These are phyloP conservation scores for Coregonus sp. DNA, from an alignment of 2,797 vertebrate genomes.

Conservation along the genomic window DNA sequence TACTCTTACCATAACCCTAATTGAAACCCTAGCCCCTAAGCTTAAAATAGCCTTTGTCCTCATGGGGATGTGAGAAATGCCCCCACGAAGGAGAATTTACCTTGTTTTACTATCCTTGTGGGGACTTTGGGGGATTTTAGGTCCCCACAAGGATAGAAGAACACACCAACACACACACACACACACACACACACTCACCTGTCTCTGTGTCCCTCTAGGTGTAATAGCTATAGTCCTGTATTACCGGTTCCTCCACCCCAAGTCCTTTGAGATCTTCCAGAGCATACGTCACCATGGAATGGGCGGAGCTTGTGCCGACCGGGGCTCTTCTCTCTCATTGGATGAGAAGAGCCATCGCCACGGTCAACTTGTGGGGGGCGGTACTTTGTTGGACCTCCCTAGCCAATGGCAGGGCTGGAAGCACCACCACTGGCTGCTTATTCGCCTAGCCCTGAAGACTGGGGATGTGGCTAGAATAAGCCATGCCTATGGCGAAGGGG, in stretches of 20 bases:
- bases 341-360: conserved; percentile 56
- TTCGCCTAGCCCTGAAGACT: conserved; percentile 85
- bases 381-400: conserved; percentile 71
- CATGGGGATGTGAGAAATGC: too few relatives aligned
- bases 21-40: too few relatives aligned
- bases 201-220: conserved; percentile 64
- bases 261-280: conserved; percentile 82
- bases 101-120: too few relatives aligned
- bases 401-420: conserved; percentile 67
- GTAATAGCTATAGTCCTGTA: conserved; percentile 77
- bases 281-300: conserved; percentile 69
- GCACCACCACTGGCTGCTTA: conserved; percentile 85
- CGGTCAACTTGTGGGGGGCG: conserved; percentile 47
- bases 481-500: conserved; percentile 73
- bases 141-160: too few relatives aligned
- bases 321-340: conserved; percentile 64
- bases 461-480: conserved; percentile 77
- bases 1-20: too few relatives aligned
- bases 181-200: conserved; percentile 1
- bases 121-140: too few relatives aligned
- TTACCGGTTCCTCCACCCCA: conserved; percentile 86
- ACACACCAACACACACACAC: neutral
- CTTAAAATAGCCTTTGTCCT: too few relatives aligned
- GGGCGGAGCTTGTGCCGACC: conserved; percentile 51
- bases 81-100: too few relatives aligned